Conservation (phyloP, 2,888 invertebrate genomes). For the Amaurobius ferox region DNA sequence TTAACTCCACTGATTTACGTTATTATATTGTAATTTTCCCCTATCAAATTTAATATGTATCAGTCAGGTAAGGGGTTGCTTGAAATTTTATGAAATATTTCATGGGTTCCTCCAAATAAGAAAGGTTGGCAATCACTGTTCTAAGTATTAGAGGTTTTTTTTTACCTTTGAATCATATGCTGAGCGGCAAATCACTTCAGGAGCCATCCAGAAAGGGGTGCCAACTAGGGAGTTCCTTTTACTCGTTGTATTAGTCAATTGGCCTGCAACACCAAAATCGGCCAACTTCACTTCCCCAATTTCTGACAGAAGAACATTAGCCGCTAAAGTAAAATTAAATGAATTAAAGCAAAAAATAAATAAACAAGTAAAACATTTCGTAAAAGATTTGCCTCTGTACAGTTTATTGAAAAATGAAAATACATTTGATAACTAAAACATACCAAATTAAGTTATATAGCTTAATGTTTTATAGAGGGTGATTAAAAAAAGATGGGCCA, state of each 20-base stretch:
- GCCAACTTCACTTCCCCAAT: slow-evolving; percentile 99
- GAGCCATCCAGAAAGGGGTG: slow-evolving; percentile 98
- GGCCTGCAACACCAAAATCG: slow-evolving; percentile 97
- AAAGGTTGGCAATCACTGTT: too few species aligned
- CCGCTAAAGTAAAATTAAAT: slow-evolving; percentile 82
- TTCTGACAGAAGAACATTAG: slow-evolving; percentile 97
- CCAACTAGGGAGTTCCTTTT: slow-evolving; percentile 97
- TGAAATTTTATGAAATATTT: too few species aligned
- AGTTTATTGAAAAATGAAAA: neutral
- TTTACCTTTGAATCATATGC: slow-evolving; percentile 94
- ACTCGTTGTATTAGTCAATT: slow-evolving; percentile 92
- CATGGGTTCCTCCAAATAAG: too few species aligned
- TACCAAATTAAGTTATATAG: too few species aligned
- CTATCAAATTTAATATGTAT: too few species aligned
- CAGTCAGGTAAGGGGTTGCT: too few species aligned
- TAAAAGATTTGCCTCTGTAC: neutral
- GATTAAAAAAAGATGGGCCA: too few species aligned
- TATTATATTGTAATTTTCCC: too few species aligned
- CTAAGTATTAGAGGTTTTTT: too few species aligned
- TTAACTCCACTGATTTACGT: too few species aligned
- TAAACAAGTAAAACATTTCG: neutral
- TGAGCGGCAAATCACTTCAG: slow-evolving; percentile 96
- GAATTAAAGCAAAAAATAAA: too few species aligned
- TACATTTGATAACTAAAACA: neutral
- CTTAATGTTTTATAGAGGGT: too few species aligned